A percentile compares a stretch with the other conserved stretches of the same genome.
Evolutionary conservation across 1,140 invertebrate genomes (phyloP).

Genomic region (Drosophila orena): DNA sequence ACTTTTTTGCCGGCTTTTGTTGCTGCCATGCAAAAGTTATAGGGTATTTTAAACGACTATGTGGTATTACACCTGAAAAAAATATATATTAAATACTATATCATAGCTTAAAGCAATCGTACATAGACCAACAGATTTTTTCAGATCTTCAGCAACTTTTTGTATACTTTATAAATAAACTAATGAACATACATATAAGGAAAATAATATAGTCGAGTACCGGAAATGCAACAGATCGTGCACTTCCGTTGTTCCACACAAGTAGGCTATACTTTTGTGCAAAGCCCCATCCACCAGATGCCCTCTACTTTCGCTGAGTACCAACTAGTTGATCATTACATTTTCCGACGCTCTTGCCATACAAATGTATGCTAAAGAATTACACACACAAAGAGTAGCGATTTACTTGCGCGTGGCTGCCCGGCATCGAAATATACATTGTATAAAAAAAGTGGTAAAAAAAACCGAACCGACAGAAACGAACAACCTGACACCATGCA

Average conservation of each 20-base stretch:
- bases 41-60: conserved; percentile 7
- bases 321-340: conserved; percentile 18
- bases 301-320: background rate
- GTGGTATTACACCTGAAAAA: background rate
- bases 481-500: conserved; percentile 7
- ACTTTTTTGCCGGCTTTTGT: conserved; percentile 28
- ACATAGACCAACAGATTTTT: no score
- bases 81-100: background rate
- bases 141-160: no score
- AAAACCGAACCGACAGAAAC: conserved; percentile 4
- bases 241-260: no score
- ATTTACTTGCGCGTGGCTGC: conserved; percentile 56
- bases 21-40: conserved; percentile 8
- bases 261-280: conserved; percentile 12
- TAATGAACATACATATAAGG: no score
- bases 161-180: no score
- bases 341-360: background rate
- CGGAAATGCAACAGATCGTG: no score
- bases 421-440: conserved; percentile 31
- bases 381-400: background rate
- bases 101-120: no score
- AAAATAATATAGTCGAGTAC: no score
- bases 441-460: conserved; percentile 37
- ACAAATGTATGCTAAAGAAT: conserved; percentile 18
- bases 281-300: no score